A percentile compares a stretch with the other conserved stretches of the same genome.
Evolutionary conservation across 2,888 invertebrate species (phyloP).

Genomic region (Drosophila recens): DNA sequence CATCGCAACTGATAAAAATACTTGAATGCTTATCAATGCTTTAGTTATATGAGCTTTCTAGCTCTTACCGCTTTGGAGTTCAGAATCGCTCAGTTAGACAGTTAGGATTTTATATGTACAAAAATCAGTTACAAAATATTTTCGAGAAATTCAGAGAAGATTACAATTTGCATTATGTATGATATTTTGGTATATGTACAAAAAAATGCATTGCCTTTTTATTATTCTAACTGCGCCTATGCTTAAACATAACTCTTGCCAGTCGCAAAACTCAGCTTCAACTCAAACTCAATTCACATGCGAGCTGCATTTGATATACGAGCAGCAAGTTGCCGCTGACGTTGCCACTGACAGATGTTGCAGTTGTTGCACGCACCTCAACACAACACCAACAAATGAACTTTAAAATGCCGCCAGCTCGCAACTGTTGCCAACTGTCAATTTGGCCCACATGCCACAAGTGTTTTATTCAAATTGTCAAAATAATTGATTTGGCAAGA

Average conservation of each 20-base stretch:
- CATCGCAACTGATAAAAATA: too few species aligned
- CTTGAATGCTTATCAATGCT: too few species aligned
- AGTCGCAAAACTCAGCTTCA: slow-evolving; percentile 8
- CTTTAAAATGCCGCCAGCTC: slow-evolving; percentile 43
- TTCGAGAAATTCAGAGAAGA: too few species aligned
- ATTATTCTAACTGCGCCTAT: not conserved
- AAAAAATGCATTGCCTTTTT: not conserved
- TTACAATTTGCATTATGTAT: too few species aligned
- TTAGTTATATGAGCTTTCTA: too few species aligned
- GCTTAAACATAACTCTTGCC: slow-evolving; percentile 30
- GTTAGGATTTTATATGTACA: too few species aligned
- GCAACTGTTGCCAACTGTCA: slow-evolving; percentile 29
- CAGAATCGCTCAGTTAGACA: too few species aligned
- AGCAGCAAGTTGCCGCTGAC: slow-evolving; percentile 37
- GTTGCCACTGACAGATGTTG: slow-evolving; percentile 32
- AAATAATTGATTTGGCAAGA: slow-evolving; percentile 46
- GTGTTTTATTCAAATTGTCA: slow-evolving; percentile 34
- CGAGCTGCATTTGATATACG: slow-evolving; percentile 41
- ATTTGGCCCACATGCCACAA: slow-evolving; percentile 36
- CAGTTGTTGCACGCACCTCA: slow-evolving; percentile 39
- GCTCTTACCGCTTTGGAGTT: too few species aligned
- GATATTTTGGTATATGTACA: too few species aligned
- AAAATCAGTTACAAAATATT: too few species aligned
- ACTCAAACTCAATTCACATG: not conserved
- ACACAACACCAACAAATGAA: slow-evolving; percentile 4